Conservation (phyloP, 1,140 invertebrate genomes). For the Cotesia glomerata region DNA sequence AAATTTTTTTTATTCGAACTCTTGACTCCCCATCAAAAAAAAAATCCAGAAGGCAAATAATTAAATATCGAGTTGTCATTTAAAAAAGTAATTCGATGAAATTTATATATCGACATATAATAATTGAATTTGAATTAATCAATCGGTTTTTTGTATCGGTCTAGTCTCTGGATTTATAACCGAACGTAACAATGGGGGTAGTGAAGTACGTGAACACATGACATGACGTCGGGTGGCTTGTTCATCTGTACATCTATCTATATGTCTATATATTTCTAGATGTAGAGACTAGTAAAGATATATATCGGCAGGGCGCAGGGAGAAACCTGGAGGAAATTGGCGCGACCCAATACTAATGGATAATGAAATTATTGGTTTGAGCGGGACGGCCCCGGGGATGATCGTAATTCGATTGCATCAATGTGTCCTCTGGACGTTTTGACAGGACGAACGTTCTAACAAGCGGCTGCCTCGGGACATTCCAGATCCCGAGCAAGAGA, state of each 20-base stretch:
- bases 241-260: too few species aligned
- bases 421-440: constrained; percentile 65
- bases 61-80: neutral
- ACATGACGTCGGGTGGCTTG: too few species aligned
- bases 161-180: too few species aligned
- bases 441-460: constrained; percentile 64
- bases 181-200: too few species aligned
- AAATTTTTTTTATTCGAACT: too few species aligned
- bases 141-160: too few species aligned
- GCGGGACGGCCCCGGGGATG: constrained; percentile 58
- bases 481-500: neutral
- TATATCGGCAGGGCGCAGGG: neutral
- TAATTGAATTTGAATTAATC: too few species aligned
- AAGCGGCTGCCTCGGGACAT: constrained; percentile 58
- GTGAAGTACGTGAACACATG: too few species aligned
- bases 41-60: neutral
- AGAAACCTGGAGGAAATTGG: constrained; percentile 53
- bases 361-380: constrained; percentile 65
- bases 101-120: too few species aligned
- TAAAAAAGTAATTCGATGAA: too few species aligned
- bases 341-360: constrained; percentile 63
- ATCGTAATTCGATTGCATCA: constrained; percentile 64
- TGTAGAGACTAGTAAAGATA: neutral
- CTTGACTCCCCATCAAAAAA: too few species aligned
- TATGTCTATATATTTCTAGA: too few species aligned